A percentile compares a stretch with the other conserved stretches of the same genome.
Evolutionary conservation across 2,888 invertebrate genomes (phyloP).

Genomic region (Suillia variegata): DNA sequence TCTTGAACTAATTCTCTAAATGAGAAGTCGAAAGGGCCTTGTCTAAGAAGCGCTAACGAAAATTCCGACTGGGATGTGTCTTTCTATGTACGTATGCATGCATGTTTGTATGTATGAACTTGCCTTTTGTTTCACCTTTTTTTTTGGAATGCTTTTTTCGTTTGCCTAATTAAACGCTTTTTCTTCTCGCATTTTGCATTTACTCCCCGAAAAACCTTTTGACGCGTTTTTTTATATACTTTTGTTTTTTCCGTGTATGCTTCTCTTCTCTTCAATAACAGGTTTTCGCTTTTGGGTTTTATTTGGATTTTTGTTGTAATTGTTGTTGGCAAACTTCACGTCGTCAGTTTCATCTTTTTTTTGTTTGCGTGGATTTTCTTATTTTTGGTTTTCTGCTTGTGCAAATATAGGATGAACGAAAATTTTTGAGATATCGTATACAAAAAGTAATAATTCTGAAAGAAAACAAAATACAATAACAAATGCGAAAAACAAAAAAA

Average conservation of each 20-base stretch:
- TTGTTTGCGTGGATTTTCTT: neutral
- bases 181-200: too few species aligned
- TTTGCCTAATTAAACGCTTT: neutral
- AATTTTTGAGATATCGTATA: too few species aligned
- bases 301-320: neutral
- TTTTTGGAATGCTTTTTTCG: neutral
- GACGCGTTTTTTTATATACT: neutral
- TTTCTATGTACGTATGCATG: too few species aligned
- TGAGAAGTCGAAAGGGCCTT: too few species aligned
- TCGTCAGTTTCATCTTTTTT: neutral
- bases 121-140: too few species aligned
- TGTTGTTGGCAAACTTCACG: neutral
- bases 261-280: slow-evolving; percentile 5
- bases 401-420: too few species aligned
- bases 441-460: neutral
- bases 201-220: neutral
- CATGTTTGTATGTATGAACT: too few species aligned
- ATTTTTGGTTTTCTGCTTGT: too few species aligned
- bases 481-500: neutral
- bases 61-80: too few species aligned
- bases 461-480: too few species aligned
- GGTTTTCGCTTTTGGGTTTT: neutral
- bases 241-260: neutral
- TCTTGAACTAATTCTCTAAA: too few species aligned
- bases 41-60: too few species aligned